Conservation (phyloP, 2,113 vertebrate genomes). For the Xenopus borealis region DNA sequence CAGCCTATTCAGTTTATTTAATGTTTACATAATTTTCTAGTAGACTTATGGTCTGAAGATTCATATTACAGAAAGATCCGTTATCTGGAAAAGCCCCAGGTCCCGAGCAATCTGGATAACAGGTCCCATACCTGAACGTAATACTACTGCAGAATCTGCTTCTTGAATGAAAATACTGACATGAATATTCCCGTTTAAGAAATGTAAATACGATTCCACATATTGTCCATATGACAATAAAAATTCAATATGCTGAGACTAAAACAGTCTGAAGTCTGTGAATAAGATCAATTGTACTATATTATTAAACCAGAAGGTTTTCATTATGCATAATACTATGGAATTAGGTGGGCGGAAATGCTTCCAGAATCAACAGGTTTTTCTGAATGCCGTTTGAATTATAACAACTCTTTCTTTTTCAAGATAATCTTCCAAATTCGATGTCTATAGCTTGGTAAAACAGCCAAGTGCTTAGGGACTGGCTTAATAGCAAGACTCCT, state of each 20-base stretch:
- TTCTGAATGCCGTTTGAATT: background rate
- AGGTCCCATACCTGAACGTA: too few species aligned
- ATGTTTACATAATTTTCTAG: too few species aligned
- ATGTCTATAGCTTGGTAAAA: background rate
- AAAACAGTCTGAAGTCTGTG: background rate
- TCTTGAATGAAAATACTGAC: too few species aligned
- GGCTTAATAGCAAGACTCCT: background rate
- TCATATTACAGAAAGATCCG: too few species aligned
- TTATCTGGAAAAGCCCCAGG: too few species aligned
- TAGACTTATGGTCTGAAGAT: too few species aligned
- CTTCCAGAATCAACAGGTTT: background rate
- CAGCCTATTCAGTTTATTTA: too few species aligned
- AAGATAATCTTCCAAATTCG: background rate
- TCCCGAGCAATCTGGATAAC: too few species aligned
- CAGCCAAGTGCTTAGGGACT: background rate
- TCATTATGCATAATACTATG: background rate
- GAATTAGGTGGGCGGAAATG: background rate
- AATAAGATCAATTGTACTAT: background rate
- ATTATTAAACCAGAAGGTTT: background rate
- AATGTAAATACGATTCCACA: background rate
- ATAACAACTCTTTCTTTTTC: background rate
- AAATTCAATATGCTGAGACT: too few species aligned
- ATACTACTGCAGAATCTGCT: too few species aligned
- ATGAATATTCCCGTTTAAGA: too few species aligned
- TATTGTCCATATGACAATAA: too few species aligned